Evolutionary conservation across 2,113 vertebrate genomes (phyloP).

Genomic region (Hemiprocne comata): DNA sequence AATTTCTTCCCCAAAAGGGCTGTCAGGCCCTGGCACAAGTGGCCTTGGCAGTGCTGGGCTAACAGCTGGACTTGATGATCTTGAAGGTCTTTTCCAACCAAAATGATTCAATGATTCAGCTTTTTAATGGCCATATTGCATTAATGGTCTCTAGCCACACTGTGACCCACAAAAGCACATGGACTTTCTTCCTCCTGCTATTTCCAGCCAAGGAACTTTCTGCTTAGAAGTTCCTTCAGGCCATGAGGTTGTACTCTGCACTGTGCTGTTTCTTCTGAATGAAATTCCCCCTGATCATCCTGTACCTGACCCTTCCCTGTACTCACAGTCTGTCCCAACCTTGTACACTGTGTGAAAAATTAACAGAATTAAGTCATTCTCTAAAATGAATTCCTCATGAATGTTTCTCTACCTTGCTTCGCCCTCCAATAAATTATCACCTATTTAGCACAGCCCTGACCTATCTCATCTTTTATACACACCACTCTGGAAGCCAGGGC

Average conservation of each 20-base stretch:
- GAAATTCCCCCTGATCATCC: fast-evolving
- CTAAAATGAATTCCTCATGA: background rate
- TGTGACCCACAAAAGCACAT: background rate
- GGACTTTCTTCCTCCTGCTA: background rate
- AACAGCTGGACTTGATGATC: too few relatives aligned
- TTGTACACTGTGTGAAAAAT: background rate
- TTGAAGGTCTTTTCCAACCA: too few relatives aligned
- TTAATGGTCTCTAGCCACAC: background rate
- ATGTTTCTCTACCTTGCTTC: background rate
- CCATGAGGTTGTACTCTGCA: background rate
- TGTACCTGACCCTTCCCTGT: background rate
- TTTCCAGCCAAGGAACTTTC: background rate
- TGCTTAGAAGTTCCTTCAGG: background rate
- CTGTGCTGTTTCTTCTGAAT: background rate
- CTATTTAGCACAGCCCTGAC: background rate
- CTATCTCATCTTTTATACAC: background rate
- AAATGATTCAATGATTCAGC: background rate
- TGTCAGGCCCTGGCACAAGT: too few relatives aligned
- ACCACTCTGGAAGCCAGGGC: background rate
- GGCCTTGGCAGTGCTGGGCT: too few relatives aligned
- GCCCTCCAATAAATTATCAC: background rate
- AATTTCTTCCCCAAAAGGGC: too few relatives aligned
- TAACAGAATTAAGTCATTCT: background rate
- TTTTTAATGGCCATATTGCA: background rate
- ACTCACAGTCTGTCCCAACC: background rate